These are phyloP conservation scores for Stenopsyche tienmushanensis DNA, from an alignment of 1,140 invertebrate species.

Conservation along the genomic window DNA sequence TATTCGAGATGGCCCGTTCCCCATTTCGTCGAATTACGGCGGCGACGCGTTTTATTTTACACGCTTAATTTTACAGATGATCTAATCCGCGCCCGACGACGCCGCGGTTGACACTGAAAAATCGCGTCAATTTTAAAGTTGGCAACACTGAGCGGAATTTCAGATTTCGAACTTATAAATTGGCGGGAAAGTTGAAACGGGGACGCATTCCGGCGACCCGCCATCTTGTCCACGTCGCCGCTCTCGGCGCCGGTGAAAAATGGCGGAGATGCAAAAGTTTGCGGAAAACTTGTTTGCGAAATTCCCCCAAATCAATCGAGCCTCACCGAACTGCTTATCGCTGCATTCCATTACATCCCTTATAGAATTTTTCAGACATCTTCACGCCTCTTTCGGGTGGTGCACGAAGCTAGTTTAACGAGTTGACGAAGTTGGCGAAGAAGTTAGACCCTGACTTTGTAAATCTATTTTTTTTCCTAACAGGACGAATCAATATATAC, in stretches of 20 bases:
- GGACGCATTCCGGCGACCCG: constrained; percentile 17
- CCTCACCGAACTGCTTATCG: background rate
- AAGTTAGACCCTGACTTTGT: too few relatives aligned
- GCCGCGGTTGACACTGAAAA: constrained; percentile 38
- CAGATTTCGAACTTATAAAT: constrained; percentile 32
- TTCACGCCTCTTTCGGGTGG: too few relatives aligned
- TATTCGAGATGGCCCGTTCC: background rate
- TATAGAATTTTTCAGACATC: too few relatives aligned
- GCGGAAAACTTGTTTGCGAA: constrained; percentile 1
- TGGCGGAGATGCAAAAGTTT: constrained; percentile 18
- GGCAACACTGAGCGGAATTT: constrained; percentile 18
- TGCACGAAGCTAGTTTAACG: too few relatives aligned
- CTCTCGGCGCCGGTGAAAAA: constrained; percentile 33
- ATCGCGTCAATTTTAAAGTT: constrained; percentile 41
- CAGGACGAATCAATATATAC: too few relatives aligned
- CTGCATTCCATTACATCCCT: background rate
- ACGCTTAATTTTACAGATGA: background rate
- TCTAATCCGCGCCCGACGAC: background rate
- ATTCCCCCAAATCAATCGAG: constrained; percentile 2
- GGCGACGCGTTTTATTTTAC: background rate
- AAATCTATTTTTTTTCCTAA: too few relatives aligned
- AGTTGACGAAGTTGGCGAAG: too few relatives aligned
- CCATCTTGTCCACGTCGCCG: constrained; percentile 26
- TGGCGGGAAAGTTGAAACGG: constrained; percentile 21
- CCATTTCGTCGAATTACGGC: background rate